Conservation (phyloP, 2,797 vertebrate genomes). For the Aselliscus stoliczkanus region DNA sequence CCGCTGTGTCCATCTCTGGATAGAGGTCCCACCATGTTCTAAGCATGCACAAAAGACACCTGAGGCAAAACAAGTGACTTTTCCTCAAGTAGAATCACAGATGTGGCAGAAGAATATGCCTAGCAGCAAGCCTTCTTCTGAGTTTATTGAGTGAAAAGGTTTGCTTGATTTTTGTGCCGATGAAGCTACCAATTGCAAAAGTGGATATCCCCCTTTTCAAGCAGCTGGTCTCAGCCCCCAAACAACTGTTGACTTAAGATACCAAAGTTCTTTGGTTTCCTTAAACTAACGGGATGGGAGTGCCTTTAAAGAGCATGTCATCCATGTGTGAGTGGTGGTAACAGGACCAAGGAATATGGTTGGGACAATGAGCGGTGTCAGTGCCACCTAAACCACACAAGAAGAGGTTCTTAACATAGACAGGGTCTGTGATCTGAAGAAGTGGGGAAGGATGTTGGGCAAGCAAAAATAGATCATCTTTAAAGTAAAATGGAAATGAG, state of each 20-base stretch:
- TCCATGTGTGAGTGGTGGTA: neutral
- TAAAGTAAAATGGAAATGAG: neutral
- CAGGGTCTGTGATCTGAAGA: neutral
- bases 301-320: neutral
- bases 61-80: neutral
- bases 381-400: neutral
- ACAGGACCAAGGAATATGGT: neutral
- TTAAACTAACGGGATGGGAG: neutral
- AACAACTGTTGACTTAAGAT: neutral
- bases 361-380: too few relatives aligned
- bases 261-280: neutral
- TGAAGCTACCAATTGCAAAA: neutral
- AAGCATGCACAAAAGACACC: neutral
- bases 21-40: neutral
- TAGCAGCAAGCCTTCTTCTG: neutral
- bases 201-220: neutral
- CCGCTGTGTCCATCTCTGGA: neutral
- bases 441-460: neutral
- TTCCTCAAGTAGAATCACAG: neutral
- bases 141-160: neutral
- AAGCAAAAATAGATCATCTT: neutral
- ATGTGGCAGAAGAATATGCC: neutral
- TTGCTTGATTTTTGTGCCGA: neutral
- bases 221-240: neutral
- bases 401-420: neutral